Evolutionary conservation across 2,888 invertebrate genomes (phyloP).

Genomic region (Rhyacophila evoluta): DNA sequence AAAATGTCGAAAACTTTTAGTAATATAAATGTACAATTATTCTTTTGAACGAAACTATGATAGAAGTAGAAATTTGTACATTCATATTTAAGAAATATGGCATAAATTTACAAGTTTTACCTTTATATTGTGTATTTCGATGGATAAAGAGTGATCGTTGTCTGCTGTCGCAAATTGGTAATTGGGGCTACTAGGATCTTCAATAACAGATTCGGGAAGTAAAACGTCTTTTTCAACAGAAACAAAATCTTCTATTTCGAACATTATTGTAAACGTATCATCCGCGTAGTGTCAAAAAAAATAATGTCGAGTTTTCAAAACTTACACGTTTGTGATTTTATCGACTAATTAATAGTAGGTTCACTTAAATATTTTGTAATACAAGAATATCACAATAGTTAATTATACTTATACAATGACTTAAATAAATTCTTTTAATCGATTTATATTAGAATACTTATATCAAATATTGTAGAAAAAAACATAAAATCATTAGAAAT

Average conservation of each 20-base stretch:
- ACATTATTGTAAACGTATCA: constrained; percentile 15
- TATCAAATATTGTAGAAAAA: not conserved
- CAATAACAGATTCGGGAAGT: not conserved
- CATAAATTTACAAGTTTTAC: not conserved
- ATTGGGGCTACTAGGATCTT: not conserved
- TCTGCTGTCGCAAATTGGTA: not conserved
- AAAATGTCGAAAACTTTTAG: too few species aligned
- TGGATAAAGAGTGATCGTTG: not conserved
- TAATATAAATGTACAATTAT: too few species aligned
- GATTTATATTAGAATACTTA: not conserved
- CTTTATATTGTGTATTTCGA: not conserved
- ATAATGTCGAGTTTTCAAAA: not conserved
- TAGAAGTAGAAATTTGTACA: too few species aligned
- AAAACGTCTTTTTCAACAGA: not conserved
- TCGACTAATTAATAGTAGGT: not conserved
- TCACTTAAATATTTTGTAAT: not conserved
- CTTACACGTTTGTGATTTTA: not conserved
- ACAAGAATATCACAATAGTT: not conserved
- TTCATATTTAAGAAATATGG: too few species aligned
- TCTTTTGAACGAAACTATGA: too few species aligned
- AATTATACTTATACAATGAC: not conserved
- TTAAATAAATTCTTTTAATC: not conserved
- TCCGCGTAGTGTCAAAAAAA: not conserved
- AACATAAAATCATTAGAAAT: not conserved
- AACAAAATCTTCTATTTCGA: constrained; percentile 27